Evolutionary conservation across 2,888 invertebrate species (phyloP).

Genomic region (Bombylius discolor): DNA sequence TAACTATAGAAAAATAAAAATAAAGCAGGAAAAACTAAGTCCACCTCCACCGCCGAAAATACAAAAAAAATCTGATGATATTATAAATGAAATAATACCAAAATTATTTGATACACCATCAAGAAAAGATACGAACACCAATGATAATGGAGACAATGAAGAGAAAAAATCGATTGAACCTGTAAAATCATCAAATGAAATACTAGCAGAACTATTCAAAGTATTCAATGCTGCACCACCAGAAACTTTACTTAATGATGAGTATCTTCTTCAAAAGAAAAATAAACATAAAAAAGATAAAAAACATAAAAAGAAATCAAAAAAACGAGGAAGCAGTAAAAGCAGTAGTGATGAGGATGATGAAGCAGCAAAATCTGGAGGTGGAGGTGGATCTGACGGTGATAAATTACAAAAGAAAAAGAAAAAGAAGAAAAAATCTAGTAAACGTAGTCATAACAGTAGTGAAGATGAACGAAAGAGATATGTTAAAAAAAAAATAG

Average conservation of each 20-base stretch:
- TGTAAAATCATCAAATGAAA: slow-evolving; percentile 44
- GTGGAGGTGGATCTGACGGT: slow-evolving; percentile 11
- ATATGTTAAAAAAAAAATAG: not conserved
- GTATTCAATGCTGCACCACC: slow-evolving; percentile 63
- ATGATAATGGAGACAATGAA: not conserved
- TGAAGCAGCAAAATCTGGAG: slow-evolving; percentile 18
- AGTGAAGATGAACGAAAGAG: slow-evolving; percentile 24
- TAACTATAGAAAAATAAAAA: slow-evolving; percentile 14
- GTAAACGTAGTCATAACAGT: slow-evolving; percentile 20
- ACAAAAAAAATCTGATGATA: slow-evolving; percentile 15
- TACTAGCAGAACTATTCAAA: slow-evolving; percentile 54
- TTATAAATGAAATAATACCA: slow-evolving; percentile 26
- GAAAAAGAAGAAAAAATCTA: slow-evolving; percentile 9
- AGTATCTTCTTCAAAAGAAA: slow-evolving; percentile 25
- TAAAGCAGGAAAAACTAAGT: slow-evolving; percentile 31
- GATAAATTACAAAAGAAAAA: slow-evolving; percentile 21
- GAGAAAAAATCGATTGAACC: slow-evolving; percentile 29
- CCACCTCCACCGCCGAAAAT: slow-evolving; percentile 8
- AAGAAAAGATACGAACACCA: slow-evolving; percentile 2
- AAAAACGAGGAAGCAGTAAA: slow-evolving; percentile 15
- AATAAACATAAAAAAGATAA: slow-evolving; percentile 30
- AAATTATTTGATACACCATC: slow-evolving; percentile 10
- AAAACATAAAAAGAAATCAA: slow-evolving; percentile 31
- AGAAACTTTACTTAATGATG: slow-evolving; percentile 39
- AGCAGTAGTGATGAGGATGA: slow-evolving; percentile 19